phyloP scores from a whole-genome alignment of 2,113 vertebrate genomes.

The Plotosus lineatus region DNA sequence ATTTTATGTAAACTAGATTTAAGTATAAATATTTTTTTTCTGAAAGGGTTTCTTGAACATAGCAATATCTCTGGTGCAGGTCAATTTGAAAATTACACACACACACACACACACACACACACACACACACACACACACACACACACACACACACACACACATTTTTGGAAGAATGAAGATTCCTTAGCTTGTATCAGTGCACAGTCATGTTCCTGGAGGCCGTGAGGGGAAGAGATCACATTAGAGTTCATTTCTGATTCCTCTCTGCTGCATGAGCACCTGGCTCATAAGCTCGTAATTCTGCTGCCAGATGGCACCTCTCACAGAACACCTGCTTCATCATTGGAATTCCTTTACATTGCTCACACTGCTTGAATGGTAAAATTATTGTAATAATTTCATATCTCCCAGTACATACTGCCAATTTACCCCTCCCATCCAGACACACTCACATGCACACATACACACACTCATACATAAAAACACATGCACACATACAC shows the following conservation, averaged over 20 bases:
- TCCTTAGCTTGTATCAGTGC: conserved; percentile 43
- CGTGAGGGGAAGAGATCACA: conserved; percentile 49
- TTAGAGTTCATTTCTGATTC: conserved; percentile 54
- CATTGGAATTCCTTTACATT: conserved; percentile 55
- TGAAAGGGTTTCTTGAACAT: background rate
- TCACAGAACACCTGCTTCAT: conserved; percentile 70
- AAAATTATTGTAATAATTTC: conserved; percentile 62
- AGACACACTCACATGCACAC: background rate
- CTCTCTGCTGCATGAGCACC: conserved; percentile 63
- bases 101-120: conserved; percentile 24
- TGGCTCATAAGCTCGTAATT: conserved; percentile 65
- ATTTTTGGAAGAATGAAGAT: conserved; percentile 30
- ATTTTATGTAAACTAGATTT: background rate
- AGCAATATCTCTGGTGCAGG: background rate
- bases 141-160: background rate
- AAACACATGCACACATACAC: conserved; percentile 6
- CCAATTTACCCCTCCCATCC: background rate
- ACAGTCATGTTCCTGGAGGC: conserved; percentile 51
- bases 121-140: conserved; percentile 18
- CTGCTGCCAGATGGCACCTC: conserved; percentile 68
- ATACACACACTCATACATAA: background rate
- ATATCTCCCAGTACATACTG: conserved; percentile 48
- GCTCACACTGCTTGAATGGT: conserved; percentile 48
- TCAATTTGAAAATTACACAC: conserved; percentile 6
- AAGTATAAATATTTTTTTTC: background rate